These are phyloP conservation scores for Halocaridina rubra DNA, from an alignment of 2,888 invertebrate species.

Conservation along the genomic window DNA sequence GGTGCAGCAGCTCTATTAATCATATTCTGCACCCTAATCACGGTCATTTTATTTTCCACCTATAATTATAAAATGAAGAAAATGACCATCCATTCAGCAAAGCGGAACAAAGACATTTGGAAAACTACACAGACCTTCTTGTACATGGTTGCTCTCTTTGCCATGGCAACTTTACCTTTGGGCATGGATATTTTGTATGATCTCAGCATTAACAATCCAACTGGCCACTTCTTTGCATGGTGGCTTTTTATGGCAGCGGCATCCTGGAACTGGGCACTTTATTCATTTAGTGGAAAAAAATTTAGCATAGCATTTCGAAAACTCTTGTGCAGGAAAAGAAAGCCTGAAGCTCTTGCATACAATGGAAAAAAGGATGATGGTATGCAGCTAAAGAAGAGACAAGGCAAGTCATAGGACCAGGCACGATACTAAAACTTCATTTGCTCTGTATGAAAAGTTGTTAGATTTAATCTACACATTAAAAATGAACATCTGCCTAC, in stretches of 20 bases:
- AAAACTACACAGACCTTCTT: background rate
- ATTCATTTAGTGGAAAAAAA: background rate
- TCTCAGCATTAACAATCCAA: background rate
- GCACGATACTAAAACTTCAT: no score
- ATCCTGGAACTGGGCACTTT: background rate
- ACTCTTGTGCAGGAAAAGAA: background rate
- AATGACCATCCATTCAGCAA: background rate
- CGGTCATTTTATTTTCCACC: background rate
- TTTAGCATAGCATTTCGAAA: background rate
- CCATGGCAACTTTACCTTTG: background rate
- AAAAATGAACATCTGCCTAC: no score
- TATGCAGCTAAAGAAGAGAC: no score
- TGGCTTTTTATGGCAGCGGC: background rate
- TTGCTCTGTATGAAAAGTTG: no score
- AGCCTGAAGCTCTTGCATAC: no score
- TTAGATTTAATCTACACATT: no score
- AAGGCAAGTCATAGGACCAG: no score
- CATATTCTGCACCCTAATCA: background rate
- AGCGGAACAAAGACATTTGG: background rate
- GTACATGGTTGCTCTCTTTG: background rate
- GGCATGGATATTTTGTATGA: background rate
- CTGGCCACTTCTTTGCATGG: background rate
- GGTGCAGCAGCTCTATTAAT: background rate
- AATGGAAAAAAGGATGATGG: no score
- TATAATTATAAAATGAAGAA: background rate